Evolutionary conservation across 2,113 vertebrate genomes (phyloP).

Genomic region (Steatornis caripensis): DNA sequence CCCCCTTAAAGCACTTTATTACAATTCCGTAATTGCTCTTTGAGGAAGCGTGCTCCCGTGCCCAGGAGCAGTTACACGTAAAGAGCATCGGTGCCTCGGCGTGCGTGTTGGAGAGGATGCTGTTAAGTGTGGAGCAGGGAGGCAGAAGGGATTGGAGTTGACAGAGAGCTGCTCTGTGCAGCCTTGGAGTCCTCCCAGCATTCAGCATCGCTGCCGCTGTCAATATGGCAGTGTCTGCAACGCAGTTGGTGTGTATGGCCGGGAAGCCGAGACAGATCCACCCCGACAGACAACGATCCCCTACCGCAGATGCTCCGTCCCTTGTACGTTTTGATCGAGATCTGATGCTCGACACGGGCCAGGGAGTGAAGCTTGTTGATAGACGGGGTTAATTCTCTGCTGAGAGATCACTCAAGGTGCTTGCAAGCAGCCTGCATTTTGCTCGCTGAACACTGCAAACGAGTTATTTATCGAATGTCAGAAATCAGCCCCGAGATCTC

Average conservation of each 20-base stretch:
- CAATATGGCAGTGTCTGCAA: conserved; percentile 23
- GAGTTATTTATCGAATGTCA: neutral
- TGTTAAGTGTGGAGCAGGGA: neutral
- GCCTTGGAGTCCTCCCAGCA: conserved; percentile 36
- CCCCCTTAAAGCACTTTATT: neutral
- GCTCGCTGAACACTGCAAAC: neutral
- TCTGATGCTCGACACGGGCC: neutral
- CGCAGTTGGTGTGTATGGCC: accelerated
- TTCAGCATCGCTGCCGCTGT: neutral
- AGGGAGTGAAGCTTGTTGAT: neutral
- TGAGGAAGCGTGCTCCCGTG: neutral
- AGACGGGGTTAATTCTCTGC: neutral
- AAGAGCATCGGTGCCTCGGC: neutral
- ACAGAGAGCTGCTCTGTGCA: conserved; percentile 37
- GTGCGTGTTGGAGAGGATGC: neutral
- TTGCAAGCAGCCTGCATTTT: neutral
- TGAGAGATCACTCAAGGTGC: neutral
- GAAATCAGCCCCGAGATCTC: neutral
- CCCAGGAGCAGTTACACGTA: neutral
- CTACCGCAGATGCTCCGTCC: accelerated
- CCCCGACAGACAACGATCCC: neutral
- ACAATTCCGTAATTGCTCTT: neutral
- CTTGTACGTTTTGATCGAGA: neutral
- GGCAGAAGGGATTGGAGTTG: conserved; percentile 32
- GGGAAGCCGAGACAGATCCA: neutral